These are phyloP conservation scores for Cololabis saira DNA, from an alignment of 2,113 vertebrate genomes.

Conservation along the genomic window DNA sequence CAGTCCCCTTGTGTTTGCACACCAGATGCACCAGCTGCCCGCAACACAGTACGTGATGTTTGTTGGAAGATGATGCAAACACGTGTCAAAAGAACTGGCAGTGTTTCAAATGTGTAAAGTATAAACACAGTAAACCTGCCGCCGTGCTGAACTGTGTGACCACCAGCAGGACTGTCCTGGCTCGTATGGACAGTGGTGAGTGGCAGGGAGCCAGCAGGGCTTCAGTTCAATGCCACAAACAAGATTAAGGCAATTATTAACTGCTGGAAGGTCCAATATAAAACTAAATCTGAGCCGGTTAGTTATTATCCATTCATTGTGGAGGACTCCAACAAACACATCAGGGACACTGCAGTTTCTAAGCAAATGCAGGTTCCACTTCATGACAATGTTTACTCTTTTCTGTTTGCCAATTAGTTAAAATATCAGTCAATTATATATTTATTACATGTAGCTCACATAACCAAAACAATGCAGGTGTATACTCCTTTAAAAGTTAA, in stretches of 20 bases:
- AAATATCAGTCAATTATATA: too few species aligned
- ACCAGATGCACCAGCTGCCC: background rate
- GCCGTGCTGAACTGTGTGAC: background rate
- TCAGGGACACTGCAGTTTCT: background rate
- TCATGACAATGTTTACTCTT: too few species aligned
- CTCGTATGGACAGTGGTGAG: conserved; percentile 15
- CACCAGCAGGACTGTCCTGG: background rate
- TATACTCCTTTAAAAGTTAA: too few species aligned
- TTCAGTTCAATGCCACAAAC: conserved; percentile 47
- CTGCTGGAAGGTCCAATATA: conserved; percentile 11
- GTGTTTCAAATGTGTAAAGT: conserved; percentile 9
- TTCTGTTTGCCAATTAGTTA: too few species aligned
- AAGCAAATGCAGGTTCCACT: conserved; percentile 5
- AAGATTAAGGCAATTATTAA: conserved; percentile 61
- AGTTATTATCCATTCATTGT: conserved; percentile 13
- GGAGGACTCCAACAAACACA: conserved; percentile 1
- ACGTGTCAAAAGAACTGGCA: background rate
- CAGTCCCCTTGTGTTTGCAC: background rate
- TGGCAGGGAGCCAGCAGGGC: conserved; percentile 23
- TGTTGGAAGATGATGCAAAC: conserved; percentile 12
- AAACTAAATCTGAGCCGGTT: conserved; percentile 40
- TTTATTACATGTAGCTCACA: too few species aligned
- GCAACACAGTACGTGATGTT: conserved; percentile 17
- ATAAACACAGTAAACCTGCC: background rate
- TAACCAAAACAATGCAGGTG: too few species aligned